Conservation (phyloP, 2,888 invertebrate genomes). For the Aphrophora alni region DNA sequence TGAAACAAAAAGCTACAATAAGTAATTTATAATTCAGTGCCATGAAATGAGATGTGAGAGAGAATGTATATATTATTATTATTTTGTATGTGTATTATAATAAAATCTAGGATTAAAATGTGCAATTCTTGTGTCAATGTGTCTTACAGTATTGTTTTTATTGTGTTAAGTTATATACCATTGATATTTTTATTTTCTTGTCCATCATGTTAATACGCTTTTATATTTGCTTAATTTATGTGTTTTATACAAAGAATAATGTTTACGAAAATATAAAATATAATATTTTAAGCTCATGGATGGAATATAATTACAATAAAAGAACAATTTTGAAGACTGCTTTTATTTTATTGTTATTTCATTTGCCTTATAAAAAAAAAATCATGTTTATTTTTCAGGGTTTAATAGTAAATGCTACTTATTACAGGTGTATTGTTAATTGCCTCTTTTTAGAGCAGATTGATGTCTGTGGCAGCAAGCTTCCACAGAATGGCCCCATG, state of each 20-base stretch:
- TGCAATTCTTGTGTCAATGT: too few relatives aligned
- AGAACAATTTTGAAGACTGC: neutral
- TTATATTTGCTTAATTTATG: constrained; percentile 34
- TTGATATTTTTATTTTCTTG: neutral
- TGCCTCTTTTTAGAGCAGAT: too few relatives aligned
- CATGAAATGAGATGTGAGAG: neutral
- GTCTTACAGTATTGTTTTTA: neutral
- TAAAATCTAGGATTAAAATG: neutral
- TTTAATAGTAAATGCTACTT: too few relatives aligned
- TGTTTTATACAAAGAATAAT: constrained; percentile 34
- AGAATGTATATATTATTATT: neutral
- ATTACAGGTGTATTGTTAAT: too few relatives aligned
- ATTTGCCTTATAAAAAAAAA: too few relatives aligned
- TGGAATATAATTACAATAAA: constrained; percentile 3
- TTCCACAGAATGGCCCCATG: too few relatives aligned
- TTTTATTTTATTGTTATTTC: too few relatives aligned
- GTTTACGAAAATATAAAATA: neutral
- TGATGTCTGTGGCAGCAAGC: too few relatives aligned
- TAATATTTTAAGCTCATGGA: constrained; percentile 6
- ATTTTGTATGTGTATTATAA: neutral
- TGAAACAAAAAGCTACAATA: neutral
- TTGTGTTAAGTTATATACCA: constrained; percentile 3
- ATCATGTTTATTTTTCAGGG: too few relatives aligned
- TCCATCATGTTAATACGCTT: constrained; percentile 1
- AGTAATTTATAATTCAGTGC: neutral